Evolutionary conservation across 2,888 invertebrate species (phyloP).

Genomic region (Agrilus mali): DNA sequence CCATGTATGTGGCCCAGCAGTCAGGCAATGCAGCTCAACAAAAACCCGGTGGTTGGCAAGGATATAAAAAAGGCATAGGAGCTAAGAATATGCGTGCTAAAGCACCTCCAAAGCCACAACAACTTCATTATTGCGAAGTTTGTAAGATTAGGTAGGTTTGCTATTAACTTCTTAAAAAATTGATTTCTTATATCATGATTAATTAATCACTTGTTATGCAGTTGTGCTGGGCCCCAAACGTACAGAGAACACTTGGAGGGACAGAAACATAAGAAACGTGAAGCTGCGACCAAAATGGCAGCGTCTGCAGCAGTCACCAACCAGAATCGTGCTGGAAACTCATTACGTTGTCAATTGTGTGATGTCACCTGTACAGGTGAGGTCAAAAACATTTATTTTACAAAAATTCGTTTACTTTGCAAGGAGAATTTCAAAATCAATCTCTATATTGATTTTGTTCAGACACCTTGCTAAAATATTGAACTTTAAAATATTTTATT

Average conservation of each 20-base stretch:
- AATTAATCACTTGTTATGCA: constrained; percentile 12
- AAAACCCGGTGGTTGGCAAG: constrained; percentile 45
- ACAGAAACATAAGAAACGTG: constrained; percentile 98
- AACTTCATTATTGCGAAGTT: constrained; percentile 95
- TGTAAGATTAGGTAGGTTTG: constrained; percentile 81
- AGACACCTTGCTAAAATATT: constrained; percentile 16
- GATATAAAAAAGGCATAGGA: constrained; percentile 48
- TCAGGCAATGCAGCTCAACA: constrained; percentile 37
- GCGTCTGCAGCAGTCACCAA: constrained; percentile 49
- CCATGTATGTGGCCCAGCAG: constrained; percentile 86
- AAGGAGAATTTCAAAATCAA: constrained; percentile 16
- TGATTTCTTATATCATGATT: background rate
- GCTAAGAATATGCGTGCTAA: constrained; percentile 55
- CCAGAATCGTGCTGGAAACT: constrained; percentile 50
- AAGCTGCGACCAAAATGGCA: constrained; percentile 68
- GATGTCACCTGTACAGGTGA: constrained; percentile 94
- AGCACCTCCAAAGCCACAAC: constrained; percentile 81
- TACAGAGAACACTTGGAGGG: constrained; percentile 96
- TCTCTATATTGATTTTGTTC: constrained; percentile 10
- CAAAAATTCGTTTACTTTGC: constrained; percentile 4
- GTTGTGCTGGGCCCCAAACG: constrained; percentile 45
- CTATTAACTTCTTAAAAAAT: background rate
- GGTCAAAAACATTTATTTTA: background rate
- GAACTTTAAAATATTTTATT: constrained; percentile 1
- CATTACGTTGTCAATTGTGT: constrained; percentile 89